A percentile compares a stretch with the other conserved stretches of the same genome.
phyloP scores from a whole-genome alignment of 2,888 invertebrate species.

The Parnassius apollo region DNA sequence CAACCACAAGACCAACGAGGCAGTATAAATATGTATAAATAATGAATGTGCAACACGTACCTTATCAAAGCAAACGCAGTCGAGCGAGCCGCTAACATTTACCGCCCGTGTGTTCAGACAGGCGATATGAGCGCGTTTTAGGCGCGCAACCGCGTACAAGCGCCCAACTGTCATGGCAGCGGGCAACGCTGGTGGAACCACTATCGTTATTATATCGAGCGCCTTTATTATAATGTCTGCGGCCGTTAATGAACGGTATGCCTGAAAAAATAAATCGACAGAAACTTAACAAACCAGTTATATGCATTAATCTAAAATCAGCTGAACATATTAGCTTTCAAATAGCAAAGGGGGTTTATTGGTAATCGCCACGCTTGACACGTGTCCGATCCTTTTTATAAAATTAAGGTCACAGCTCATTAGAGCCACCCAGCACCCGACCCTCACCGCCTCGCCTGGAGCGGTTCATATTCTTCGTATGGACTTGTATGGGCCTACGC shows the following conservation, averaged over 20 bases:
- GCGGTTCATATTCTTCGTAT: too few species aligned
- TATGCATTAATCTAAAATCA: too few species aligned
- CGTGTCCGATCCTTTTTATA: too few species aligned
- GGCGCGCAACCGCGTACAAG: slow-evolving; percentile 92
- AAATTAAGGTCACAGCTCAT: too few species aligned
- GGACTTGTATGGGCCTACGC: too few species aligned
- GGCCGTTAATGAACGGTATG: slow-evolving; percentile 80
- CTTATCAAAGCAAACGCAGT: slow-evolving; percentile 96
- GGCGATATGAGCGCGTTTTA: slow-evolving; percentile 89
- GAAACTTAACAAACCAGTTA: too few species aligned
- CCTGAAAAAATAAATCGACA: slow-evolving; percentile 57
- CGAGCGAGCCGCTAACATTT: slow-evolving; percentile 94
- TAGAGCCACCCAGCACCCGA: too few species aligned
- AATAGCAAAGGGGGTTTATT: too few species aligned
- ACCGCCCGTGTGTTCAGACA: slow-evolving; percentile 97
- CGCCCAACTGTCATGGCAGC: slow-evolving; percentile 98
- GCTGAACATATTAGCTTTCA: too few species aligned
- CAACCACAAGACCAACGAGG: too few species aligned
- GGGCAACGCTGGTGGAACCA: slow-evolving; percentile 96
- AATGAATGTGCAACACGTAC: slow-evolving; percentile 42
- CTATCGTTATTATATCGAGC: slow-evolving; percentile 96
- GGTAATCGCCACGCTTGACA: too few species aligned
- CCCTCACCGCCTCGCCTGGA: too few species aligned
- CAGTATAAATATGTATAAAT: background rate
- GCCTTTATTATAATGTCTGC: slow-evolving; percentile 88